Evolutionary conservation across 2,888 invertebrate genomes (phyloP), one percentile per base, ranked within the genome.

Genomic region (Esperia sulphurella): DNA sequence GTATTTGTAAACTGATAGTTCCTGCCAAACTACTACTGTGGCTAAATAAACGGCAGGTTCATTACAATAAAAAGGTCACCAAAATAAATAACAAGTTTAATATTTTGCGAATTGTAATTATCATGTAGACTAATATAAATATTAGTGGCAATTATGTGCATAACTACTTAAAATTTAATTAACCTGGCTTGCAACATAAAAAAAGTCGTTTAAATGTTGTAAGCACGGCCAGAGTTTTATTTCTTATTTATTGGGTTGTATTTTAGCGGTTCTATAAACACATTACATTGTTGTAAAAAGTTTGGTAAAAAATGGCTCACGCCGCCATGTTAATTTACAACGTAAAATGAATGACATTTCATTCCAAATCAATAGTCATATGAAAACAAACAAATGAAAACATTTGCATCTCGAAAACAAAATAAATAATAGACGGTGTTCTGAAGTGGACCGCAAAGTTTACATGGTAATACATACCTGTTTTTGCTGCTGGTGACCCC

Each of bases 151-250:
- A 44, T 37, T 51, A 41, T 37, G 41, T 21, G 38, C 38, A 29
- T 38, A 43, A 45, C 47, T 48, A 41, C 42, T 43, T 46, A 50
- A 53, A 46, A 45, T 42, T 47, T 50, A 50, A 55, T 44, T 37
- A 50, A 50, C 52, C 43, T 14, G 49, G 47, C 47, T 49, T 44
- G 49, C 49, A 45, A 49, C 42, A 44, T 31, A 35, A 50, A 53
- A 55, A 49, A 57, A 47, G 8, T 10, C 41, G 37, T 50, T 29
- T 46, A 45, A 35, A 46, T 49, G 37, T 49, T 40, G 46, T 33
- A 43, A 50, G 31, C 35, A 12, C 14, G 39, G 35, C 3, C 43
- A 21, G 31, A 29, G 12, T 14, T 39, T 48, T 48, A 44, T 44
- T 21, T 44, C 43, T 37, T 44, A 44, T 44, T 37, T 44, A 37